phyloP scores from a whole-genome alignment of 2,888 invertebrate genomes.

The Morinoia aosen region DNA sequence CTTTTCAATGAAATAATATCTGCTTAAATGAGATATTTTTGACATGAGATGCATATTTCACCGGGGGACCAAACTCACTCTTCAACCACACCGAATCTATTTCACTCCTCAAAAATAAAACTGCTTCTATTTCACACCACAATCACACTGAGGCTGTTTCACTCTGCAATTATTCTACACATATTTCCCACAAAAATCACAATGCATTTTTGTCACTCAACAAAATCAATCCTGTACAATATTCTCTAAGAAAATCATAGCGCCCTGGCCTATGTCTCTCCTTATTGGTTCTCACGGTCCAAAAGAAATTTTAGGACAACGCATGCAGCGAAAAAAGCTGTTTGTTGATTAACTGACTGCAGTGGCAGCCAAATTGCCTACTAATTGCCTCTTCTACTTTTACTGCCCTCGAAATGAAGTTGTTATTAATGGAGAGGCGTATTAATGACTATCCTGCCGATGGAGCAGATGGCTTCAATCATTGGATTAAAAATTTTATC shows the following conservation, averaged over 20 bases:
- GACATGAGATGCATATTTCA: too few relatives aligned
- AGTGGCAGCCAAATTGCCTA: not conserved
- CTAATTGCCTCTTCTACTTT: not conserved
- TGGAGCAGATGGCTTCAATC: not conserved
- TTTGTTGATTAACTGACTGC: not conserved
- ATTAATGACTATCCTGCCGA: not conserved
- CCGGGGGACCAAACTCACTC: too few relatives aligned
- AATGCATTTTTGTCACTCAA: not conserved
- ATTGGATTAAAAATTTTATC: not conserved
- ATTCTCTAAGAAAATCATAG: not conserved
- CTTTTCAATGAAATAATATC: too few relatives aligned
- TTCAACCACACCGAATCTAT: too few relatives aligned
- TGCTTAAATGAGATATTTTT: too few relatives aligned
- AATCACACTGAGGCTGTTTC: too few relatives aligned
- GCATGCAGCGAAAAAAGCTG: not conserved
- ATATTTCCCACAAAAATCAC: not conserved
- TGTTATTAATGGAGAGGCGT: not conserved
- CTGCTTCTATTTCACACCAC: too few relatives aligned
- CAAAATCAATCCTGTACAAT: not conserved
- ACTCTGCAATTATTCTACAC: too few relatives aligned
- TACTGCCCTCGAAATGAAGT: not conserved
- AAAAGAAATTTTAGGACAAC: not conserved
- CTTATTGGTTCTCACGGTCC: not conserved
- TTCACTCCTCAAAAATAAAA: too few relatives aligned
- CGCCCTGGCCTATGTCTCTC: too few relatives aligned